Evolutionary conservation across 2,888 invertebrate species (phyloP).

Genomic region (Thymelicus lineola): DNA sequence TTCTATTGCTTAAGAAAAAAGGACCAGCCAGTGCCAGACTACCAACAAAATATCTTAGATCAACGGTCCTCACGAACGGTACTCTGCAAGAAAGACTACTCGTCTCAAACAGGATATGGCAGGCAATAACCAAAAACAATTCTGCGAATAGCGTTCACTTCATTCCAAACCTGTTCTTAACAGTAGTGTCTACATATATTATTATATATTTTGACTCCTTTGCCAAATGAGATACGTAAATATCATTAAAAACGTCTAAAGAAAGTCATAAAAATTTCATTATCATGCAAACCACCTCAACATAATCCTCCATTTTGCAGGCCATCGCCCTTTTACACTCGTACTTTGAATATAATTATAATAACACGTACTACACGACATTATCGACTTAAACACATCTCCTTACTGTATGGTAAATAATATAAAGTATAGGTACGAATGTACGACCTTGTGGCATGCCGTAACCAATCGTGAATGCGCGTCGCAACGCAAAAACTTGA

Average conservation of each 20-base stretch:
- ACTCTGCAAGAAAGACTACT: slow-evolving; percentile 24
- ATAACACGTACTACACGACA: slow-evolving; percentile 19
- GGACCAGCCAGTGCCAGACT: slow-evolving; percentile 16
- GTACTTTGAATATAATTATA: slow-evolving; percentile 22
- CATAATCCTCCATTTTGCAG: slow-evolving; percentile 21
- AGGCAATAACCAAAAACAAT: slow-evolving; percentile 15
- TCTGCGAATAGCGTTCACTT: slow-evolving; percentile 2
- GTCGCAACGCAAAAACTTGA: slow-evolving; percentile 61
- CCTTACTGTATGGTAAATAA: slow-evolving; percentile 28
- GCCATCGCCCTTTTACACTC: slow-evolving; percentile 26
- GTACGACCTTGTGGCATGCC: slow-evolving; percentile 67
- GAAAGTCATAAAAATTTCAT: slow-evolving; percentile 31
- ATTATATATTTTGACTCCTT: slow-evolving; percentile 8
- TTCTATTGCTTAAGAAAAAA: not conserved
- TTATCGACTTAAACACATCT: slow-evolving; percentile 29
- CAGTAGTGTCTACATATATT: not conserved
- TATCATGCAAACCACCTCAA: slow-evolving; percentile 33
- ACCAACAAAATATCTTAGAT: slow-evolving; percentile 29
- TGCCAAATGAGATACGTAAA: slow-evolving; percentile 16
- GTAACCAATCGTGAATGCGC: slow-evolving; percentile 59
- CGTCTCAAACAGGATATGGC: slow-evolving; percentile 30
- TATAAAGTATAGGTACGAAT: slow-evolving; percentile 46
- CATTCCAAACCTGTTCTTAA: slow-evolving; percentile 26
- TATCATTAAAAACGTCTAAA: slow-evolving; percentile 25
- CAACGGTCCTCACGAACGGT: slow-evolving; percentile 27